Evolutionary conservation across 2,113 vertebrate genomes (phyloP).

Genomic region (Holacanthus passer): DNA sequence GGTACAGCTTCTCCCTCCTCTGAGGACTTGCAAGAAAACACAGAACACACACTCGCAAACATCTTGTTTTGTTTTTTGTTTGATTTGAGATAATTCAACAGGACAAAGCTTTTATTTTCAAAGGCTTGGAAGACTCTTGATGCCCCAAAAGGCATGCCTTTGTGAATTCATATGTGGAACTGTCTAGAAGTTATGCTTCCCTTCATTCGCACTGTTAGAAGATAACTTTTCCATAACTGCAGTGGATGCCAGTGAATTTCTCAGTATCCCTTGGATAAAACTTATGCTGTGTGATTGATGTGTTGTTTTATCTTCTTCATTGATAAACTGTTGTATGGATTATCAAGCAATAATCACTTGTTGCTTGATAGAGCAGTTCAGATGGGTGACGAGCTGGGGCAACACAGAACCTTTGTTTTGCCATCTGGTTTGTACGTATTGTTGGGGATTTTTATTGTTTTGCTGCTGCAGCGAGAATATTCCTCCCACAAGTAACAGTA

Average conservation of each 20-base stretch:
- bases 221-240: background rate
- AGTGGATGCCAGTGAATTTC: background rate
- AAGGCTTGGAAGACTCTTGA: slow-evolving; percentile 31
- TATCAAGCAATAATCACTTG: background rate
- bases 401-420: slow-evolving; percentile 85
- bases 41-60: slow-evolving; percentile 15
- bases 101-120: slow-evolving; percentile 20
- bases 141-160: background rate
- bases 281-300: background rate
- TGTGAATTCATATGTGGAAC: slow-evolving; percentile 23
- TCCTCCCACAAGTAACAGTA: slow-evolving; percentile 20
- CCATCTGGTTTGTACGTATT: slow-evolving; percentile 70
- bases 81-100: slow-evolving; percentile 32
- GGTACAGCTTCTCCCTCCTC: slow-evolving; percentile 86
- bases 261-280: background rate
- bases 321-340: background rate
- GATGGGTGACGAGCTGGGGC: slow-evolving; percentile 73
- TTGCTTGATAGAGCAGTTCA: background rate
- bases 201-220: background rate
- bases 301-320: background rate
- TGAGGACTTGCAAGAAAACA: slow-evolving; percentile 83
- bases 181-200: background rate
- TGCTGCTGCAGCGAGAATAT: background rate
- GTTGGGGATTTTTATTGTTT: slow-evolving; percentile 7
- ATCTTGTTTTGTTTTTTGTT: slow-evolving; percentile 19